Percentiles rank a stretch among this genome's conserved stretches.
These are phyloP conservation scores for Electrona antarctica DNA, from an alignment of 2,113 vertebrate genomes.

Conservation along the genomic window DNA sequence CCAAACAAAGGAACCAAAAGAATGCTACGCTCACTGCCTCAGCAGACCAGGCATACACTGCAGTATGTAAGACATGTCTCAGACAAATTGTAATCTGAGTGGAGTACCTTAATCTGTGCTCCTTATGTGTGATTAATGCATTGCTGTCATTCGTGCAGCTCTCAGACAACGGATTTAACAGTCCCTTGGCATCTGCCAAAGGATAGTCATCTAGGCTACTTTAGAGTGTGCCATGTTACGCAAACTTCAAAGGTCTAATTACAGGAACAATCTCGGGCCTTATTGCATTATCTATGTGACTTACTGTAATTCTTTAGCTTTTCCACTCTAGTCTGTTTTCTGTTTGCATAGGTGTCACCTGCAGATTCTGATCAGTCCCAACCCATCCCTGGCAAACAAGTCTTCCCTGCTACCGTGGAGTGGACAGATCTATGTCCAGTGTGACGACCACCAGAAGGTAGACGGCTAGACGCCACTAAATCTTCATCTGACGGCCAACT, in stretches of 20 bases:
- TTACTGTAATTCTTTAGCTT: no score
- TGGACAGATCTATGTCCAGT: constrained; percentile 88
- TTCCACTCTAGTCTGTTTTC: neutral
- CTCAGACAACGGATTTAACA: no score
- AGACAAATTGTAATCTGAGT: no score
- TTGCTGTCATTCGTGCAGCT: no score
- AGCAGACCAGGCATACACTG: no score
- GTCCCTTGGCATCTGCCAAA: neutral
- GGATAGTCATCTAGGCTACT: neutral
- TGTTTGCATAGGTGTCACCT: constrained; percentile 79
- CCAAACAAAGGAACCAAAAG: no score
- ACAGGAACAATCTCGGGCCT: neutral
- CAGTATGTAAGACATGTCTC: no score
- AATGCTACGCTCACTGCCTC: no score
- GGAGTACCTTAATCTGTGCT: no score
- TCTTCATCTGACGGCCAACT: no score
- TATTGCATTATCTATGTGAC: neutral
- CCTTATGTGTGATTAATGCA: no score
- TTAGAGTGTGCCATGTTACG: neutral
- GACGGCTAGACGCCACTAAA: no score
- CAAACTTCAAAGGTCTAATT: neutral
- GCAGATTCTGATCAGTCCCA: constrained; percentile 92
- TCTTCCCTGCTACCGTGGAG: constrained; percentile 88
- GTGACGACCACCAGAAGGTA: constrained; percentile 90
- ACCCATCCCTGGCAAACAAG: constrained; percentile 85